These are phyloP conservation scores for Chloroceryle inda DNA, from an alignment of 2,797 vertebrate species.

Conservation along the genomic window DNA sequence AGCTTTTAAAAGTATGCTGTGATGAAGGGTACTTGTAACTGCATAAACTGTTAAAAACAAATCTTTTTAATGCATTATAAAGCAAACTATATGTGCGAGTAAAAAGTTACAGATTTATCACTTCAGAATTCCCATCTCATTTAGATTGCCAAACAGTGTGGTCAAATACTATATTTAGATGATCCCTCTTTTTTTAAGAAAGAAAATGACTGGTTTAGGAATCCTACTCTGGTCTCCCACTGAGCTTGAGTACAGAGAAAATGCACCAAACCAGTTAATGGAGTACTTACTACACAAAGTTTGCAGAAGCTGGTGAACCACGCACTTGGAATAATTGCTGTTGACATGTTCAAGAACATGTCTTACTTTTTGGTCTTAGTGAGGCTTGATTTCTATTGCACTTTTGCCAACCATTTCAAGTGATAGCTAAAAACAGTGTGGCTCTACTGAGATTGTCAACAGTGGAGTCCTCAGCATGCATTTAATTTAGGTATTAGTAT, in stretches of 20 bases:
- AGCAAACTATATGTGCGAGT: not conserved
- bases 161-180: not conserved
- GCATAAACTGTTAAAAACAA: not conserved
- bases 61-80: not conserved
- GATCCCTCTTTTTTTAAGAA: not conserved
- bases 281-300: not conserved
- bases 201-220: not conserved
- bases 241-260: not conserved
- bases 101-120: not conserved
- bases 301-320: constrained; percentile 12
- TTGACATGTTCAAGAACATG: not conserved
- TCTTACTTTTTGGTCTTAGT: not conserved
- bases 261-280: not conserved
- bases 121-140: not conserved
- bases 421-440: not conserved
- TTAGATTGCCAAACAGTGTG: not conserved
- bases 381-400: not conserved
- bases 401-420: not conserved
- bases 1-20: not conserved
- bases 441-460: not conserved
- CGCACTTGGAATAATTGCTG: not conserved
- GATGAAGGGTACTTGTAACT: not conserved
- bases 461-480: not conserved
- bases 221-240: not conserved
- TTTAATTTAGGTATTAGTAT: not conserved